Base-by-base conservation (phyloP, 2,797 vertebrate species). In the Darevskia nairensis region DNA sequence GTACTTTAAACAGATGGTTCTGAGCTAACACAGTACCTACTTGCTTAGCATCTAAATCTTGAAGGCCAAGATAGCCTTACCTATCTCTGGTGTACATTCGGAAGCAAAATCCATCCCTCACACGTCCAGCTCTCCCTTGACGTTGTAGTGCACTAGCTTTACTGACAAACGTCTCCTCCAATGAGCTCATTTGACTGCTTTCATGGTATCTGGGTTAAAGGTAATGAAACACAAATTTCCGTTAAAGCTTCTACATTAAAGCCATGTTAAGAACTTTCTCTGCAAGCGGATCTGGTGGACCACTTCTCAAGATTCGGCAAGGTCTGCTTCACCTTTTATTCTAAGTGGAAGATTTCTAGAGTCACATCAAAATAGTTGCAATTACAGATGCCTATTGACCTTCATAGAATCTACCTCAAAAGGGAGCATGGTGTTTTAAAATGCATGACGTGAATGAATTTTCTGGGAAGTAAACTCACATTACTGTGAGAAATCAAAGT, bases 111-210 rank as follows among this genome's bases (percentile, higher is more conserved):
- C 99, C 99, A 15, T 96, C 97, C 64, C 96, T 95, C 84, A 99
- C 98, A 3, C 99, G 98, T 4, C 99, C 99, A 8, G 98, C 99
- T 95, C 99, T 97, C 29, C 99, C 99, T 96, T 99, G 99, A 89
- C 99, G 98, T 95, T 99, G 99, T 89, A 99, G 96, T 89, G 98
- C 99, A 76, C 98, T 99, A 29, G 99, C 99, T 97, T 99, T 99
- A 85, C 98, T 99, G 77, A 99, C 98, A 91, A 99, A 99, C 0
- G 97, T 99, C 95, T 99, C 99, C 79, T 99, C 98, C 95, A 99
- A 95, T 55, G 98, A 99, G 85, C 98, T 99, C 98, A 99, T 99
- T 95, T 99, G 99, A 94, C 99, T 99, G 95, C 98, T 98, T 96
- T 99, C 99, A 0, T 98, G 98, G 94, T 98, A 99, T 95, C 99